These are phyloP conservation scores for Aphelenchoides bicaudatus DNA, from an alignment of 2,888 invertebrate species.

Conservation along the genomic window DNA sequence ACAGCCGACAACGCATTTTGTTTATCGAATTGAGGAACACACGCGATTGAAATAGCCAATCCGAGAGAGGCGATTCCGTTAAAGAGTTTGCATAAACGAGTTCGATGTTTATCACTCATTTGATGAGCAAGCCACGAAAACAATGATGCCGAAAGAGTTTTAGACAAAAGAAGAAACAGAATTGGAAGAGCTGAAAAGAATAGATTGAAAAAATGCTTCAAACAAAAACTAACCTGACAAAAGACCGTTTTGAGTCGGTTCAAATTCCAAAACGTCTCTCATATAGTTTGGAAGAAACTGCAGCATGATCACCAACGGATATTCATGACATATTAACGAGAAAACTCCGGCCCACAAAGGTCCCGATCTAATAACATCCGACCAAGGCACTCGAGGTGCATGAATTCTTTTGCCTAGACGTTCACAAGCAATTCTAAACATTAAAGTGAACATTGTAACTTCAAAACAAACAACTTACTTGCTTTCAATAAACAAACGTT, in stretches of 20 bases:
- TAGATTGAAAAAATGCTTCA: too few species aligned
- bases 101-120: neutral
- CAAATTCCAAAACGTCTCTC: slow-evolving; percentile 56
- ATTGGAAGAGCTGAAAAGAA: slow-evolving; percentile 50
- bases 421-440: slow-evolving; percentile 53
- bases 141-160: slow-evolving; percentile 51
- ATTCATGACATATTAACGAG: slow-evolving; percentile 45
- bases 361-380: slow-evolving; percentile 44
- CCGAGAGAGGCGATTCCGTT: slow-evolving; percentile 54
- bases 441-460: slow-evolving; percentile 4
- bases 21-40: slow-evolving; percentile 51
- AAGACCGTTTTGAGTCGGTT: slow-evolving; percentile 55
- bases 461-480: slow-evolving; percentile 29
- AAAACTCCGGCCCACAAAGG: slow-evolving; percentile 54
- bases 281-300: slow-evolving; percentile 58
- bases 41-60: slow-evolving; percentile 46
- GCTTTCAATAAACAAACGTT: slow-evolving; percentile 54
- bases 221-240: neutral
- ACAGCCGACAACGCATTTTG: slow-evolving; percentile 49
- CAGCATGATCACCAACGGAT: slow-evolving; percentile 56
- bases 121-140: slow-evolving; percentile 43
- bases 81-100: slow-evolving; percentile 38
- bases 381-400: slow-evolving; percentile 48
- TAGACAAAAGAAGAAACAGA: slow-evolving; percentile 51
- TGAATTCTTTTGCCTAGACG: slow-evolving; percentile 54